These are phyloP conservation scores for Larimichthys polyactis DNA, from an alignment of 2,113 vertebrate species.

Conservation along the genomic window DNA sequence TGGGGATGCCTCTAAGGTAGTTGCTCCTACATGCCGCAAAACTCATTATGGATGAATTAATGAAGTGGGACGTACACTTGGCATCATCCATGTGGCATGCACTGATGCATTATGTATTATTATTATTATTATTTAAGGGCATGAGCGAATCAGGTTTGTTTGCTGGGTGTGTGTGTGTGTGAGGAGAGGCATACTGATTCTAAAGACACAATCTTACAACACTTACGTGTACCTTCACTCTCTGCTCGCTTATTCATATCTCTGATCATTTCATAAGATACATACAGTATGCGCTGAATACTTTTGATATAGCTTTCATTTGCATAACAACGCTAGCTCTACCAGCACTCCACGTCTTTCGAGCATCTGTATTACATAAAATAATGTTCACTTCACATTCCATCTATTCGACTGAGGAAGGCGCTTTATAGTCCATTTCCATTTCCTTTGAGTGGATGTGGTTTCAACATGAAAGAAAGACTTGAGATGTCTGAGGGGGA, in stretches of 20 bases:
- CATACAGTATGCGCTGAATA: background rate
- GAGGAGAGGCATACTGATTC: slow-evolving; percentile 28
- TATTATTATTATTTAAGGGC: slow-evolving; percentile 71
- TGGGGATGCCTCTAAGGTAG: slow-evolving; percentile 76
- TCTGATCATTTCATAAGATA: background rate
- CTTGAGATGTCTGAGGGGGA: slow-evolving; percentile 20
- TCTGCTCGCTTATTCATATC: slow-evolving; percentile 12
- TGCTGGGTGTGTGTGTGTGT: slow-evolving; percentile 51
- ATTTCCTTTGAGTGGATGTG: slow-evolving; percentile 42
- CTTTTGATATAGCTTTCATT: slow-evolving; percentile 46
- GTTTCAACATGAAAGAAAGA: slow-evolving; percentile 40
- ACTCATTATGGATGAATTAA: slow-evolving; percentile 85
- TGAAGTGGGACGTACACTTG: slow-evolving; percentile 80
- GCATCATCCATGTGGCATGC: slow-evolving; percentile 74
- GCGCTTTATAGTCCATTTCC: slow-evolving; percentile 23
- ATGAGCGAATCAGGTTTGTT: slow-evolving; percentile 65
- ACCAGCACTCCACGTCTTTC: background rate
- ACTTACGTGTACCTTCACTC: slow-evolving; percentile 4
- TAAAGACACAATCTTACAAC: slow-evolving; percentile 14
- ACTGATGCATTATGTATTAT: slow-evolving; percentile 81
- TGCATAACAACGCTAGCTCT: slow-evolving; percentile 21
- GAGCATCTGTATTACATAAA: slow-evolving; percentile 11
- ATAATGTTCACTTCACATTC: slow-evolving; percentile 48
- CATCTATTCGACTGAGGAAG: slow-evolving; percentile 13
- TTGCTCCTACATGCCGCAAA: slow-evolving; percentile 77